A percentile compares a stretch with the other conserved stretches of the same genome.
Conservation (phyloP, 1,140 invertebrate species). For the Cydia amplana region DNA sequence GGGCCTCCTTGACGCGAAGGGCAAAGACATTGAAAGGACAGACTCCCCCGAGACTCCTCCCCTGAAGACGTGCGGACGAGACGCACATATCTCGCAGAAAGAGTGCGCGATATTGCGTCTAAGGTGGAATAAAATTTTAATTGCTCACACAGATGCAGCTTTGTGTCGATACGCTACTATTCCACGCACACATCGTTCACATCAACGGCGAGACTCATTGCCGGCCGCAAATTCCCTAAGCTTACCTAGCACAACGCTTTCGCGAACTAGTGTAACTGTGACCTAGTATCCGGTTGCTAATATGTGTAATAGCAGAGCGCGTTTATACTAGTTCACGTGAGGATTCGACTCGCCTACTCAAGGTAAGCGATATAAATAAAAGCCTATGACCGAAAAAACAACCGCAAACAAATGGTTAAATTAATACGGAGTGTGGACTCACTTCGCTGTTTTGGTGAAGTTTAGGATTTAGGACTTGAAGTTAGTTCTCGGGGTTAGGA, state of each 20-base stretch:
- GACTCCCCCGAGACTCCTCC: slow-evolving; percentile 80
- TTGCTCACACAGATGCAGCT: slow-evolving; percentile 65
- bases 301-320: neutral
- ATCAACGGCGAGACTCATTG: slow-evolving; percentile 56
- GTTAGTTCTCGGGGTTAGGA: neutral
- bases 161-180: slow-evolving; percentile 41
- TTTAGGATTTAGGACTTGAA: slow-evolving; percentile 41
- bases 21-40: slow-evolving; percentile 80
- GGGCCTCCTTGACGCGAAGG: slow-evolving; percentile 74
- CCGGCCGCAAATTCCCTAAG: slow-evolving; percentile 34
- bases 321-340: neutral
- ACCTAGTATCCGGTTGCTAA: neutral
- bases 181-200: slow-evolving; percentile 55
- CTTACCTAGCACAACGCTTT: neutral
- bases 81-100: slow-evolving; percentile 57
- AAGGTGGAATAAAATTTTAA: slow-evolving; percentile 79
- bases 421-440: slow-evolving; percentile 68
- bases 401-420: slow-evolving; percentile 69
- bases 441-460: slow-evolving; percentile 43
- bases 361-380: neutral
- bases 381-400: slow-evolving; percentile 63
- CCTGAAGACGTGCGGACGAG: slow-evolving; percentile 69
- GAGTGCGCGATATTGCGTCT: slow-evolving; percentile 61
- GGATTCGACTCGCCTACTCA: neutral
- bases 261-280: neutral